Evolutionary conservation across 2,888 invertebrate species (phyloP).

Genomic region (Elgonia sp.): DNA sequence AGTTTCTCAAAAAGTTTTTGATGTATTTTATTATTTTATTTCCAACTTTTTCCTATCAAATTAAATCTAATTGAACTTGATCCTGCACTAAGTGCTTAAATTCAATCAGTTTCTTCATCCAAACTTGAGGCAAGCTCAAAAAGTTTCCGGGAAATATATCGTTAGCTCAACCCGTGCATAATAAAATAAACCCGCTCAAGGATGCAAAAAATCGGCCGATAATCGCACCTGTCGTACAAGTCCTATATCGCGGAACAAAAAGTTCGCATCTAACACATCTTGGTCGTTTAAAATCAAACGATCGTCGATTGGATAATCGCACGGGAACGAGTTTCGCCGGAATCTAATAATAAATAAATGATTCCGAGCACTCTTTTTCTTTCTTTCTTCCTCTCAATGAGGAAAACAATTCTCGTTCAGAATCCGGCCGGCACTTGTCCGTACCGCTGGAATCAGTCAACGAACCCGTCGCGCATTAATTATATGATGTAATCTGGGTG

Average conservation of each 20-base stretch:
- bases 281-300: constrained; percentile 44
- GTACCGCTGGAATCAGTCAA: constrained; percentile 80
- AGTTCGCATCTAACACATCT: constrained; percentile 44
- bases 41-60: no score
- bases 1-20: no score
- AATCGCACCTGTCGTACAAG: constrained; percentile 61
- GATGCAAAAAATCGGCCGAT: constrained; percentile 44
- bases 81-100: no score
- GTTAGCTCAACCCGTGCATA: constrained; percentile 26
- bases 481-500: constrained; percentile 84
- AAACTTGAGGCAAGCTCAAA: background rate
- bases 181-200: constrained; percentile 49
- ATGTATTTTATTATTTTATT: no score
- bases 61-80: no score
- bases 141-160: constrained; percentile 46
- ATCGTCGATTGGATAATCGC: constrained; percentile 55
- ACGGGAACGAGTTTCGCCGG: constrained; percentile 59
- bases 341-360: constrained; percentile 66
- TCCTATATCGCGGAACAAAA: constrained; percentile 22
- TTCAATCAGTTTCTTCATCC: no score
- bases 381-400: constrained; percentile 29
- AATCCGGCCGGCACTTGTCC: constrained; percentile 53
- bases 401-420: constrained; percentile 72
- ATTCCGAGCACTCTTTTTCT: constrained; percentile 3
- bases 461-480: constrained; percentile 85